Conservation (phyloP, 2,888 invertebrate species). For the Acronicta leporina region DNA sequence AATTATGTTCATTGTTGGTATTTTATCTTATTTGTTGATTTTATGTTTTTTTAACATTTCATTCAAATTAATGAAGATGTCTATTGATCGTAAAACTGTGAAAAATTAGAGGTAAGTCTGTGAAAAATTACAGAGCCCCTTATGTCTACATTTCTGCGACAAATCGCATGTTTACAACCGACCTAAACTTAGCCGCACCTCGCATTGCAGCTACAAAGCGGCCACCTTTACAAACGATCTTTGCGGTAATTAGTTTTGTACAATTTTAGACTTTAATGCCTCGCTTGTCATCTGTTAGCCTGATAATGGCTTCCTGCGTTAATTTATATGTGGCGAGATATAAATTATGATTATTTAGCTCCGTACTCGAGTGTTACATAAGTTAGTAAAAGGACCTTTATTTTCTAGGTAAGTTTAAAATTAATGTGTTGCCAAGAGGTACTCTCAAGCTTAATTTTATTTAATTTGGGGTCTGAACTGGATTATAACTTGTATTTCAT, state of each 20-base stretch:
- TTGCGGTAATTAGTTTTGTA: constrained; percentile 80
- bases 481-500: constrained; percentile 20
- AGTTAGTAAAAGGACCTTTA: constrained; percentile 42
- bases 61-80: no score
- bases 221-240: constrained; percentile 64
- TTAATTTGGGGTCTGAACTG: constrained; percentile 38
- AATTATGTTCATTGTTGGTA: no score
- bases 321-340: constrained; percentile 72
- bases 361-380: constrained; percentile 38
- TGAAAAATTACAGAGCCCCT: constrained; percentile 8
- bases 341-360: constrained; percentile 72
- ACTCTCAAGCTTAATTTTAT: constrained; percentile 35
- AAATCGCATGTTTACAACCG: constrained; percentile 45
- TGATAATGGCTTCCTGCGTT: constrained; percentile 78
- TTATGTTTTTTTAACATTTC: no score
- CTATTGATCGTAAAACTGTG: no score
- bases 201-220: constrained; percentile 40
- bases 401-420: constrained; percentile 48
- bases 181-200: constrained; percentile 41
- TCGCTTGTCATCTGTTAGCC: constrained; percentile 70
- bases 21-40: no score
- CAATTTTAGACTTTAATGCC: constrained; percentile 81
- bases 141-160: constrained; percentile 34
- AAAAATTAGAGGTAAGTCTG: no score
- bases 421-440: constrained; percentile 36